Conservation (phyloP, 2,797 vertebrate species). For the Rhynchonycteris naso region DNA sequence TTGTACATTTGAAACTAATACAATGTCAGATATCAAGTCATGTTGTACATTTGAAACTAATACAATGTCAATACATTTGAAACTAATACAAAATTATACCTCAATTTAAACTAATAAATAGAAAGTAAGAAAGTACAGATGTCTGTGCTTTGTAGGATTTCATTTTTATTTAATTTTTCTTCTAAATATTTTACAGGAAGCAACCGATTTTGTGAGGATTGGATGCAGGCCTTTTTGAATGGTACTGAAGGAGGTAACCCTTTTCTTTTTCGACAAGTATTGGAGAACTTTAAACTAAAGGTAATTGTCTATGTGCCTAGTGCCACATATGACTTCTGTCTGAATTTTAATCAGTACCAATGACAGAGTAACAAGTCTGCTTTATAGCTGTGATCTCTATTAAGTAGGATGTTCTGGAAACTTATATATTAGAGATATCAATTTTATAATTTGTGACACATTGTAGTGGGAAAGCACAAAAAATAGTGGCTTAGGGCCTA, state of each 20-base stretch:
- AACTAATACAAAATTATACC: not conserved
- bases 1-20: not conserved
- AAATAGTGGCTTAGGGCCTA: not conserved
- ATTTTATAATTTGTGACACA: slow-evolving; percentile 3
- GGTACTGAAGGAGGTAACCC: slow-evolving; percentile 93
- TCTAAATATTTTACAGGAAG: slow-evolving; percentile 88
- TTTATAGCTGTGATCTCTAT: not conserved
- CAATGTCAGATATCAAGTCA: not conserved
- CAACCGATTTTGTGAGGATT: slow-evolving; percentile 97
- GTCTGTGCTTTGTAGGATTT: slow-evolving; percentile 32
- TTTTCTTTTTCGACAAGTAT: slow-evolving; percentile 95
- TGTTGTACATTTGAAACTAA: not conserved
- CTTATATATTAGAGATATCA: slow-evolving; percentile 19
- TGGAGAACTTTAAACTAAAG: slow-evolving; percentile 99
- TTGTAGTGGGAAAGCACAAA: slow-evolving; percentile 43
- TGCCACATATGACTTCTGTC: not conserved
- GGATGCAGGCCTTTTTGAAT: slow-evolving; percentile 96
- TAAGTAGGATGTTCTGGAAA: slow-evolving; percentile 37
- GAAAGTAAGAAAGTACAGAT: not conserved
- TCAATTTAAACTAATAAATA: not conserved
- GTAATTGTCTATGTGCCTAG: slow-evolving; percentile 81
- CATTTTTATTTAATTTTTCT: slow-evolving; percentile 47
- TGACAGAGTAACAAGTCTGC: slow-evolving; percentile 12
- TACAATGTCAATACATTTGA: not conserved
- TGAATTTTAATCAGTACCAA: slow-evolving; percentile 33